These are phyloP conservation scores for Eriosoma lanigerum DNA, from an alignment of 1,140 invertebrate genomes.

Conservation along the genomic window DNA sequence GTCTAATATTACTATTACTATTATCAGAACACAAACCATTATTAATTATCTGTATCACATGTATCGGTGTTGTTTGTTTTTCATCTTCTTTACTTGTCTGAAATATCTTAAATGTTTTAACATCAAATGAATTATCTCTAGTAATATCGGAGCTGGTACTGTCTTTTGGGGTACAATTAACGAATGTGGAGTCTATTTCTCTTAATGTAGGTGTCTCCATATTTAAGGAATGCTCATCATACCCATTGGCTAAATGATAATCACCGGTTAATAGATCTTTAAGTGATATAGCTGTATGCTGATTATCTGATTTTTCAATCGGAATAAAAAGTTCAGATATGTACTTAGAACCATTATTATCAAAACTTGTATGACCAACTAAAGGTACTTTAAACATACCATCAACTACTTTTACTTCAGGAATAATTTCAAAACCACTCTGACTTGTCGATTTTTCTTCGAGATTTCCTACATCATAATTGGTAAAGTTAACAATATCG, in stretches of 20 bases:
- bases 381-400: constrained; percentile 19
- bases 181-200: not conserved
- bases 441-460: not conserved
- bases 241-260: not conserved
- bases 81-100: not conserved
- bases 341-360: not conserved
- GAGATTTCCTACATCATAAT: not conserved
- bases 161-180: no score
- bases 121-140: not conserved
- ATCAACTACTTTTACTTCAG: not conserved
- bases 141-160: not conserved
- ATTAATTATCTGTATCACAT: constrained; percentile 35
- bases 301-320: constrained; percentile 16
- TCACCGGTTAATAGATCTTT: constrained; percentile 17
- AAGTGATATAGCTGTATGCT: not conserved
- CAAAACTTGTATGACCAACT: not conserved
- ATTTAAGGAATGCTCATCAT: not conserved
- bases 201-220: not conserved
- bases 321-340: not conserved
- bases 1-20: not conserved
- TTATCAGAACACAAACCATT: not conserved
- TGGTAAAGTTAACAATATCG: not conserved
- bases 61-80: not conserved
- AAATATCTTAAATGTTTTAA: not conserved
- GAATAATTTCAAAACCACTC: not conserved